Base-by-base conservation (phyloP, 2,888 invertebrate genomes). In the Lingula anatina region DNA sequence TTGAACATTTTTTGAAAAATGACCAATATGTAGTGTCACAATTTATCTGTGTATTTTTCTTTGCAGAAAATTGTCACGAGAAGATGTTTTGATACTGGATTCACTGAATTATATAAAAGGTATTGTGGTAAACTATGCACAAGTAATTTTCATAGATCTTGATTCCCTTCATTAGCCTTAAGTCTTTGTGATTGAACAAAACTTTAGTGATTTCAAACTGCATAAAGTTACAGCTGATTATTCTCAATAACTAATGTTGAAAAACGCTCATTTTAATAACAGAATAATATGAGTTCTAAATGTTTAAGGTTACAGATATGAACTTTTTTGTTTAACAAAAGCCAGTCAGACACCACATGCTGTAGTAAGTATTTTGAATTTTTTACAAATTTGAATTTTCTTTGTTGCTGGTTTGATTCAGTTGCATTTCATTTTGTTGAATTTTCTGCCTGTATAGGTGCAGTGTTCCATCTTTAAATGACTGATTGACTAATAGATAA, bases 61-160 rank as follows among this genome's bases (percentile, higher is more conserved):
- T 61, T 65, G 23, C 56, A 70, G 71, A 51, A 47, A 56, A 25
- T 50, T 75, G 21, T 63, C 56, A 39, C 71, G 70, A 60, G 86
- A 87, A 18, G 86, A 86, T 71, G 82, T 96, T 5, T 85, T 95
- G 15, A 92, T 97, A 65, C 80, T 95, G 48, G 97, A 97, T 78
- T 89, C 88, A 0, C 83, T 88, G 51, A 97, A 97, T 80, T 97
- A 97, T 72, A 96, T 97, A 28, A 97, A 97, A 85, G 91, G 89
- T 66, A 85, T n/a, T n/a, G n/a, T n/a, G n/a, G n/a, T n/a, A n/a
- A n/a, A n/a, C n/a, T n/a, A n/a, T n/a, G n/a, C n/a, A n/a, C n/a
- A n/a, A n/a, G n/a, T n/a, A n/a, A n/a, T n/a, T n/a, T n/a, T n/a
- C n/a, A n/a, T n/a, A n/a, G n/a, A n/a, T n/a, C n/a, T n/a, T n/a